Evolutionary conservation across 2,888 invertebrate genomes (phyloP).

Genomic region (Sycophila texana): DNA sequence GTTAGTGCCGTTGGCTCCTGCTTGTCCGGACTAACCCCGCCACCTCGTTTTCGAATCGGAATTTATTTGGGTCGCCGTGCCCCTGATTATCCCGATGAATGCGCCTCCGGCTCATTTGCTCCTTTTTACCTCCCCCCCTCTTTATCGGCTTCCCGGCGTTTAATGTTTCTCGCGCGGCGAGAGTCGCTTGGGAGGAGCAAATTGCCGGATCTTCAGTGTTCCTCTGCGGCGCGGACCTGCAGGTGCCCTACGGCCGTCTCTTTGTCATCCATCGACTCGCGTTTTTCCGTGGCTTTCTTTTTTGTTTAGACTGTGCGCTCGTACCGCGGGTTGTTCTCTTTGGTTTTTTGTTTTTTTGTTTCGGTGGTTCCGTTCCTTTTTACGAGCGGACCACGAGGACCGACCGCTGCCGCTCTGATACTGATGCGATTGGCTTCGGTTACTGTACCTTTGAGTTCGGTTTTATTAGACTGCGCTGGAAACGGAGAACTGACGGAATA

Average conservation of each 20-base stretch:
- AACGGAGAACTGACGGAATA: too few species aligned
- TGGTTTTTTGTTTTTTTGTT: too few species aligned
- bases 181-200: slow-evolving; percentile 22
- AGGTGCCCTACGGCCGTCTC: neutral
- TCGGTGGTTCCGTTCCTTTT: too few species aligned
- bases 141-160: slow-evolving; percentile 28
- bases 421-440: too few species aligned
- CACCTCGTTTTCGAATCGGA: slow-evolving; percentile 58
- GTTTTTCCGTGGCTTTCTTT: neutral
- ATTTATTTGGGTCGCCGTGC: slow-evolving; percentile 64
- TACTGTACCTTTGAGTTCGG: too few species aligned
- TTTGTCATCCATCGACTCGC: slow-evolving; percentile 7
- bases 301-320: neutral
- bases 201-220: slow-evolving; percentile 39
- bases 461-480: too few species aligned
- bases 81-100: slow-evolving; percentile 67
- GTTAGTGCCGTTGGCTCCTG: slow-evolving; percentile 58
- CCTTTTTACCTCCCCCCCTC: slow-evolving; percentile 38
- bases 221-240: neutral
- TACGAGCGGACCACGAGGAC: too few species aligned
- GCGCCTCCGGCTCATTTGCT: slow-evolving; percentile 51
- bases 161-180: slow-evolving; percentile 12
- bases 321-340: neutral
- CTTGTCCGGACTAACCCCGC: slow-evolving; percentile 47
- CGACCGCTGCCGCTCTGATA: too few species aligned